Base-by-base conservation (phyloP, 1,140 invertebrate species). In the Heliconius melpomene region DNA sequence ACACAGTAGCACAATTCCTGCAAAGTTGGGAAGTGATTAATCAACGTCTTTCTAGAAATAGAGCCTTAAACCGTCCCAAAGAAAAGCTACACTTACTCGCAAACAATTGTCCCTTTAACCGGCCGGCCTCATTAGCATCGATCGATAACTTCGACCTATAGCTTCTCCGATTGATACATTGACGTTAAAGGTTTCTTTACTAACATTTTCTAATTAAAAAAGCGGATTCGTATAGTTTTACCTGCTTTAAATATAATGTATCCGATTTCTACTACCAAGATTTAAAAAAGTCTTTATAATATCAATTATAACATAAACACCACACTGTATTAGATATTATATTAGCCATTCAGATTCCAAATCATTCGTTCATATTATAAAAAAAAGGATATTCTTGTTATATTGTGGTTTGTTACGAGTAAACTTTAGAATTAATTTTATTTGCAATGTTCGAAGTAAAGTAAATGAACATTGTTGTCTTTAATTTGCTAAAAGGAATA, bases 151-250 rank as follows among this genome's bases (percentile, higher is more conserved):
- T 46, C 85, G 87, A 85, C 84, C 88, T 88, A 87, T 89, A 86
- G 84, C 83, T 86, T 79, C 78, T 84, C 80, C 83, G 90, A 94
- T 93, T 93, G 92, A 93, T 91, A 92, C 89, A 86, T 94, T 89
- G 87, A 90, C 87, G 85, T 85, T 88, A 89, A 93, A 91, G 86
- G 85, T 87, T 87, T 89, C 80, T 88, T 89, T 89, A 88, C 84
- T 87, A 80, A 73, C 75, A 82, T 84, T 86, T 77, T 77, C 86
- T 90, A 89, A 92, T 93, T 92, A 90, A 87, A 84, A 81, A 81
- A 83, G 18, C 7, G 18, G 18, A 75, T 82, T 78, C 74, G 26
- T 50, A 29, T 79, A 26, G 75, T 72, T 52, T 70, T 70, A 74
- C 29, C 20, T 20, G 50, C 13, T 32, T n/a, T 0, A 54, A 2